Evolutionary conservation across 2,797 vertebrate species (phyloP).

Genomic region (Gymnopithys bicolor): DNA sequence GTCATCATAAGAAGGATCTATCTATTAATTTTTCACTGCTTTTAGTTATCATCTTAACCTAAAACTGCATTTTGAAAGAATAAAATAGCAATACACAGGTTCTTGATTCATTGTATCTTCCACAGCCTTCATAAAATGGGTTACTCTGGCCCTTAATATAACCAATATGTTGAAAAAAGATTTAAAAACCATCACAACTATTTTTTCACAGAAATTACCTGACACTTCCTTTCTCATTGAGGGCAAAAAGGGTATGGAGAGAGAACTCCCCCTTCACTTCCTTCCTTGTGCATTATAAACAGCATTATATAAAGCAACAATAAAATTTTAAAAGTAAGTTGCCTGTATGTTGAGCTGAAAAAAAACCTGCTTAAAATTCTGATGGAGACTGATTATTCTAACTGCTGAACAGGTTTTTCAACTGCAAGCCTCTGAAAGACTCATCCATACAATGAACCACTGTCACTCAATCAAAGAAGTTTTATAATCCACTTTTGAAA

Average conservation of each 20-base stretch:
- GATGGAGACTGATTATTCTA: slow-evolving; percentile 15
- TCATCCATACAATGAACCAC: slow-evolving; percentile 33
- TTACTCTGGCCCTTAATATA: background rate
- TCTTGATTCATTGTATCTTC: background rate
- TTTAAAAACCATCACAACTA: background rate
- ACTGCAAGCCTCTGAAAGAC: slow-evolving; percentile 17
- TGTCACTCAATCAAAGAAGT: slow-evolving; percentile 62
- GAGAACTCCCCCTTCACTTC: background rate
- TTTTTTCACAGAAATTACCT: background rate
- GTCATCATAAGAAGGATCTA: background rate
- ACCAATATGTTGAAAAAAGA: background rate
- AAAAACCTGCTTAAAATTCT: slow-evolving; percentile 34
- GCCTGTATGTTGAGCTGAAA: background rate
- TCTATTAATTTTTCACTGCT: background rate
- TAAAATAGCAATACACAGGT: background rate
- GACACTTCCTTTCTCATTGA: background rate
- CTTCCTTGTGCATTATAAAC: background rate
- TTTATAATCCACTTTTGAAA: slow-evolving; percentile 61
- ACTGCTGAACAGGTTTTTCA: slow-evolving; percentile 42
- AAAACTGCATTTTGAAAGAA: background rate
- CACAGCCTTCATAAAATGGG: background rate
- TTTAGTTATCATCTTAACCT: background rate
- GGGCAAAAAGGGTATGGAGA: background rate
- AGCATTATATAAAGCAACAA: background rate
- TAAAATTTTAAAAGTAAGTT: background rate